These are phyloP conservation scores for Paragorgia papillata DNA, from an alignment of 92 coral and sea anemone genomes.

Conservation along the genomic window DNA sequence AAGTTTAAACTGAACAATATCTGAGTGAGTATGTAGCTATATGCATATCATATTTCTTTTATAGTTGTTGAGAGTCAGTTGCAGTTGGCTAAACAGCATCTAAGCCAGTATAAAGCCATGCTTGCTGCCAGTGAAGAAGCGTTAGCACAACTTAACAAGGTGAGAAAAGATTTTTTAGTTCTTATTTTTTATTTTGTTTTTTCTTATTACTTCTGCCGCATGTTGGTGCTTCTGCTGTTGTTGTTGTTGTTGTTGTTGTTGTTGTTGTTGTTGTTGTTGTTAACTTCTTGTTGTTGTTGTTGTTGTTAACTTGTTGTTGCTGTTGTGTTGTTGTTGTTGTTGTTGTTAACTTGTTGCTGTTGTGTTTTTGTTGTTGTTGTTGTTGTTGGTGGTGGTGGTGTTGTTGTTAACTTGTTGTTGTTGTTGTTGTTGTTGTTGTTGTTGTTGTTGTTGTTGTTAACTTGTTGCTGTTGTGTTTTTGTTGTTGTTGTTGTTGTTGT, in stretches of 20 bases:
- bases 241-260: too few species aligned
- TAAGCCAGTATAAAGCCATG: constrained; percentile 91
- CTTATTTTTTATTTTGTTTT: not conserved
- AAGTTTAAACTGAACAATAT: too few species aligned
- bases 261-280: too few species aligned
- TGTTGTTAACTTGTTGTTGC: not conserved
- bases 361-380: not conserved
- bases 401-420: not conserved
- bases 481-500: not conserved
- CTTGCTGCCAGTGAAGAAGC: constrained; percentile 88
- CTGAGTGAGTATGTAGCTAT: too few species aligned
- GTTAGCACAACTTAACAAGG: constrained; percentile 76
- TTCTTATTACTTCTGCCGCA: not conserved
- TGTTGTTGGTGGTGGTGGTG: not conserved
- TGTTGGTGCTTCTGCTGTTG: too few species aligned
- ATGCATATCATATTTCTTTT: not conserved
- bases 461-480: not conserved
- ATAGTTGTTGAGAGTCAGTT: constrained; percentile 87
- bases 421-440: too few species aligned
- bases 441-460: not conserved
- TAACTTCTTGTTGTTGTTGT: too few species aligned
- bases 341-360: not conserved
- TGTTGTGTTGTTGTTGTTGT: not conserved
- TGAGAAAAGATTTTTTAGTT: constrained; percentile 8
- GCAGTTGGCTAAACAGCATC: constrained; percentile 80